Evolutionary conservation across 2,888 invertebrate species (phyloP).

Genomic region (Aphidoletes aphidimyza): DNA sequence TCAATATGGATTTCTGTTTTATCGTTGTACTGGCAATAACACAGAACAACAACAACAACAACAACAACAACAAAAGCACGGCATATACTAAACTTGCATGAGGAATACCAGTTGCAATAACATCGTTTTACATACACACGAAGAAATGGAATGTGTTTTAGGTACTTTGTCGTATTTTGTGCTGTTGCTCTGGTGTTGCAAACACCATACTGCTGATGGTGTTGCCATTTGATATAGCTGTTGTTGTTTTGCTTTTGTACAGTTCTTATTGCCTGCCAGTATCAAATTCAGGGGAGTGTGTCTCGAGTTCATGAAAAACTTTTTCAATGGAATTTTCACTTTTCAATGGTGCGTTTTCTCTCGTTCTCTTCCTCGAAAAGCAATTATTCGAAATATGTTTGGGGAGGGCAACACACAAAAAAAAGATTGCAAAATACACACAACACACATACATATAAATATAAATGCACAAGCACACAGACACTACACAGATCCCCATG

Average conservation of each 20-base stretch:
- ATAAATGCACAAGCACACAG: not conserved
- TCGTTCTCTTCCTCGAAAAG: not conserved
- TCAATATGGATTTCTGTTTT: too few relatives aligned
- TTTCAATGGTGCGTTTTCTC: conserved; percentile 9
- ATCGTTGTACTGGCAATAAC: too few relatives aligned
- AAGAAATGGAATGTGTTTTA: not conserved
- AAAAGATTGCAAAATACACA: not conserved
- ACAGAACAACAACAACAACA: too few relatives aligned
- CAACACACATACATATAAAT: not conserved
- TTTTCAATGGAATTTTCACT: conserved; percentile 49
- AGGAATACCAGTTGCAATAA: conserved; percentile 44
- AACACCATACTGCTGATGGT: not conserved
- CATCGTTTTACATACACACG: not conserved
- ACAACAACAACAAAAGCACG: too few relatives aligned
- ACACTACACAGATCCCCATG: too few relatives aligned
- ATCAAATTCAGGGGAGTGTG: conserved; percentile 45
- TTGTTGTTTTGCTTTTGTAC: not conserved
- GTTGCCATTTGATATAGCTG: not conserved
- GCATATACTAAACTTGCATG: too few relatives aligned
- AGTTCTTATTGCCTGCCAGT: conserved; percentile 32
- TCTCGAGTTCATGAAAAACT: conserved; percentile 51
- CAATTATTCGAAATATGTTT: not conserved
- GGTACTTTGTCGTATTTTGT: not conserved
- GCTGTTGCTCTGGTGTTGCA: too few relatives aligned
- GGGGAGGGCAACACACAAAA: not conserved